A percentile compares a stretch with the other conserved stretches of the same genome.
These are phyloP conservation scores for Andricus quercusramuli DNA, from an alignment of 2,888 invertebrate genomes.

Conservation along the genomic window DNA sequence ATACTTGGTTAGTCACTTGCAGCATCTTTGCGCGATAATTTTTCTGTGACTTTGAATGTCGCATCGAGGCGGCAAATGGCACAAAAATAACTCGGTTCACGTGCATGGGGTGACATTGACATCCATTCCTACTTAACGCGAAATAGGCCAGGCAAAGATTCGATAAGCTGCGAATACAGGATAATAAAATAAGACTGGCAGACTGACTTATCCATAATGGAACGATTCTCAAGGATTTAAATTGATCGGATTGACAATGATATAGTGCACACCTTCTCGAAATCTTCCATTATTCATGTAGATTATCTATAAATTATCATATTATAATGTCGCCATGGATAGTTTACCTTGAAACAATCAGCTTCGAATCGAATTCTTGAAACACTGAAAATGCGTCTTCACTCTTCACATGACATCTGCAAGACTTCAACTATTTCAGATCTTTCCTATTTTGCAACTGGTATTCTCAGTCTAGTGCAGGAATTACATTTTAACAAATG, in stretches of 20 bases:
- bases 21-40: neutral
- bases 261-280: conserved; percentile 65
- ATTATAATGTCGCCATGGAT: conserved; percentile 70
- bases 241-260: conserved; percentile 71
- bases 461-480: neutral
- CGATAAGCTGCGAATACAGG: conserved; percentile 55
- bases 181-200: conserved; percentile 56
- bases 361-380: conserved; percentile 6
- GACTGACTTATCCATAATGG: conserved; percentile 70
- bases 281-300: conserved; percentile 73
- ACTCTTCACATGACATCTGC: neutral
- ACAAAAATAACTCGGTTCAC: conserved; percentile 18
- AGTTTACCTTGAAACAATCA: conserved; percentile 38
- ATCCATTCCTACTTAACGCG: conserved; percentile 54
- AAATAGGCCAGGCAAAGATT: conserved; percentile 53
- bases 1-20: neutral
- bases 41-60: neutral
- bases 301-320: conserved; percentile 75
- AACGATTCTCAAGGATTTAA: conserved; percentile 67
- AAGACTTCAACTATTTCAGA: neutral
- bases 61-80: neutral
- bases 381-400: conserved; percentile 6
- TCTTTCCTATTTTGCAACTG: neutral
- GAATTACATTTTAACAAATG: neutral
- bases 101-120: conserved; percentile 46